Conservation (phyloP, 2,888 invertebrate species). For the Eilema depressum region DNA sequence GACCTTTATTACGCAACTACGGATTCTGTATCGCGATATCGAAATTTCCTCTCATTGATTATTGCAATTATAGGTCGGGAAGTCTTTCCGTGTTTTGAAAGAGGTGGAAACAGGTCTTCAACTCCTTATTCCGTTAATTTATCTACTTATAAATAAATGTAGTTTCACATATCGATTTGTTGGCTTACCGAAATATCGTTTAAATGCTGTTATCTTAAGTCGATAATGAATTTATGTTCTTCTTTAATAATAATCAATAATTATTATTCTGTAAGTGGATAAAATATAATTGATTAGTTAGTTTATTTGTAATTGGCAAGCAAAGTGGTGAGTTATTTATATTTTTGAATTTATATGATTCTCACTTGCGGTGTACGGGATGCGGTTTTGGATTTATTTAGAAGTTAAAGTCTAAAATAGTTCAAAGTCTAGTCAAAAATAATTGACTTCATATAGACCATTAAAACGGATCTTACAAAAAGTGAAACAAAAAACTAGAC, state of each 20-base stretch:
- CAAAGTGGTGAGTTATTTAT: slow-evolving; percentile 1
- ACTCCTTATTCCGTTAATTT: background rate
- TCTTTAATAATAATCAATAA: background rate
- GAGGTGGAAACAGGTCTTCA: background rate
- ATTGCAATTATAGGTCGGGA: background rate
- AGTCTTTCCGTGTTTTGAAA: background rate
- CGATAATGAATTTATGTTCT: slow-evolving; percentile 2
- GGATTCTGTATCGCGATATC: background rate
- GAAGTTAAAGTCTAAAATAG: background rate
- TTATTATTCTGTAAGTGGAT: background rate
- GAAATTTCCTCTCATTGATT: background rate
- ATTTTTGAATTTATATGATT: background rate
- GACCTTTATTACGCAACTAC: background rate
- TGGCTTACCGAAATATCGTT: background rate
- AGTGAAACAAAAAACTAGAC: too few relatives aligned
- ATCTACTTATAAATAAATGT: background rate
- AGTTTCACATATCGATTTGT: background rate
- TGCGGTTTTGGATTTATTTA: background rate
- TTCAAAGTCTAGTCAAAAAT: too few relatives aligned
- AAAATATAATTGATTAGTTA: slow-evolving; percentile 1
- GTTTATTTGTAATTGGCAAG: background rate
- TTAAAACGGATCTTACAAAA: too few relatives aligned
- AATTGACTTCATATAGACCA: too few relatives aligned
- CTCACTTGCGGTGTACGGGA: background rate
- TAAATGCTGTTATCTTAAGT: background rate